Base-by-base conservation (phyloP, 1,140 invertebrate species). In the Neocloeon triangulifer region DNA sequence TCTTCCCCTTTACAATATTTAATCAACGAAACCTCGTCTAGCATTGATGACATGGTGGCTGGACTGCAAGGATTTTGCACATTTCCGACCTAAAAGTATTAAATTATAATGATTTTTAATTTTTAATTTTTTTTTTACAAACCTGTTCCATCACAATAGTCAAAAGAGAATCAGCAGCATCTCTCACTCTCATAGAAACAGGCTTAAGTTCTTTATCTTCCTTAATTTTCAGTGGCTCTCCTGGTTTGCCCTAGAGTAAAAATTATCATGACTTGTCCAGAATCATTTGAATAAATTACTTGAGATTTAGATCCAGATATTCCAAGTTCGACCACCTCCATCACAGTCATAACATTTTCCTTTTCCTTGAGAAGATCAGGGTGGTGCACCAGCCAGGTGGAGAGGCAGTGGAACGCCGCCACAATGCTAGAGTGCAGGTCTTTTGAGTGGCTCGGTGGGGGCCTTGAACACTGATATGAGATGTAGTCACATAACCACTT, bases 401-500 rank as follows among this genome's bases (percentile, higher is more conserved):
- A 76, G 19, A 92, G 70, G 49, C 86, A 91, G 29, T 74, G 68
- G 55, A 88, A 94, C 1, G 89, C 88, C 13, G 86, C 85, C 14
- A 95, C 88, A 38, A 95, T 95, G 36, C 86, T 86, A 4, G 91
- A 96, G 59, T 98, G 94, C 33, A 98, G 66, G 61, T 98, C 92
- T 53, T 88, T 84, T 5, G 89, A 95, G 64, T 98, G 94, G 27
- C 76, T 76, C 27, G 74, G 85, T 17, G 92, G 88, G 13, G 92
- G 92, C 31, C 89, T 66, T 39, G 75, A 86, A 59, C 94, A 95
- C 56, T 97, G 92, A 51, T 77, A 78, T 17, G 80, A 72, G 42
- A 98, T 95, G 51, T 95, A 96, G 59, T 97, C 86, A 55, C 88
- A 91, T 32, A 97, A 69, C 88, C 91, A 91, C 50, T 92, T 88